Conservation (phyloP, 2,113 vertebrate species). For the Oophaga pumilio region DNA sequence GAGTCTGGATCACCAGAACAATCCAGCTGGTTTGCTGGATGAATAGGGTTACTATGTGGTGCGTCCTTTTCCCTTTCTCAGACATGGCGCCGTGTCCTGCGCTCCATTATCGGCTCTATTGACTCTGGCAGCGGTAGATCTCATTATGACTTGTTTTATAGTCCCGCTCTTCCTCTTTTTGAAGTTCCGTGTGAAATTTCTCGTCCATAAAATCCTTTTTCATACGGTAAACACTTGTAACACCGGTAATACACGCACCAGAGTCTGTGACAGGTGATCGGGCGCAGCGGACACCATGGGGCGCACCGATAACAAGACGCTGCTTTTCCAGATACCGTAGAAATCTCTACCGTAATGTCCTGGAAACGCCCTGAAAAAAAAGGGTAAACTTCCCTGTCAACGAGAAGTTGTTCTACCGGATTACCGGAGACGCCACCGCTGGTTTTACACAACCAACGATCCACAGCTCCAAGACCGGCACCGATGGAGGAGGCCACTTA, state of each 20-base stretch:
- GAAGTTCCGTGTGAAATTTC: conserved; percentile 7
- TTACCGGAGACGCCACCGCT: background rate
- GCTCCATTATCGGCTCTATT: background rate
- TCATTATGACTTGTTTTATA: background rate
- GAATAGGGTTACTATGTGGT: background rate
- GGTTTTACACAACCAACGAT: no score
- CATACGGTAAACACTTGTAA: background rate
- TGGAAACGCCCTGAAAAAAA: background rate
- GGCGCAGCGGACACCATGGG: no score
- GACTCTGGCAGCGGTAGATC: background rate
- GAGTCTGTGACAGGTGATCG: no score
- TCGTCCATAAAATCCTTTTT: background rate
- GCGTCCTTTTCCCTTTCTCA: background rate
- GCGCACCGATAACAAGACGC: no score
- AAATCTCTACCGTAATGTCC: background rate
- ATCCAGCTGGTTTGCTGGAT: no score
- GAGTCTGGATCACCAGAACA: no score
- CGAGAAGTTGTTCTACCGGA: background rate
- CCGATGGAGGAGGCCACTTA: no score
- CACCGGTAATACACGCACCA: background rate
- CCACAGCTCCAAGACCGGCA: no score
- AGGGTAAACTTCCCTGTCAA: no score
- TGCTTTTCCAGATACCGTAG: background rate
- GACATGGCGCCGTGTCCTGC: background rate
- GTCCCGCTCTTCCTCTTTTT: conserved; percentile 5